These are phyloP conservation scores for Palythoa caribaeorum DNA, from an alignment of 92 coral and sea anemone genomes.

Conservation along the genomic window DNA sequence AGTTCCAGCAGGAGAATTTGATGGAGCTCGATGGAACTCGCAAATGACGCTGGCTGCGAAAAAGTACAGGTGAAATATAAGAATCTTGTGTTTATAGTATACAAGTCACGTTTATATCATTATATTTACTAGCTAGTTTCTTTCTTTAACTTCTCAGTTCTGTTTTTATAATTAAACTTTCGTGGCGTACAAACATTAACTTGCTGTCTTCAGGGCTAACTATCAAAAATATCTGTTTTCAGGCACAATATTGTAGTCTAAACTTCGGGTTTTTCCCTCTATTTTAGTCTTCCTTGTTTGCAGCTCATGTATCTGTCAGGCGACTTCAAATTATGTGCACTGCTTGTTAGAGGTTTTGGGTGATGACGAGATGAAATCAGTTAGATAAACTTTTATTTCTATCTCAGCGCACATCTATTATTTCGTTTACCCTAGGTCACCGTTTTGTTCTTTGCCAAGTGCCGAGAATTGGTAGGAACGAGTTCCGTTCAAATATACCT, in stretches of 20 bases:
- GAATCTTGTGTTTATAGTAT: background rate
- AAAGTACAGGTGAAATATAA: conserved; percentile 17
- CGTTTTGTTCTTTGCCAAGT: conserved; percentile 92
- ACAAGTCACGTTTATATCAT: background rate
- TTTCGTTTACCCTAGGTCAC: conserved; percentile 69
- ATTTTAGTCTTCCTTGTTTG: background rate
- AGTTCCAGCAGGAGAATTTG: background rate
- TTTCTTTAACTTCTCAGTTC: too few species aligned
- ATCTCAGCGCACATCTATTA: background rate
- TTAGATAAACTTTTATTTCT: background rate
- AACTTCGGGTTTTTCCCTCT: background rate
- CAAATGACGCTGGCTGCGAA: conserved; percentile 2
- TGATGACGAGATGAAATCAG: background rate
- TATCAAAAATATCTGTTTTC: background rate
- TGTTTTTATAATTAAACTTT: too few species aligned
- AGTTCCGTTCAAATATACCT: conserved; percentile 66
- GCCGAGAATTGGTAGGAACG: conserved; percentile 89
- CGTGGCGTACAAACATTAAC: background rate
- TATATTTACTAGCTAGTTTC: too few species aligned
- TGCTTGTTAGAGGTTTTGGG: background rate
- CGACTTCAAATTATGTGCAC: background rate
- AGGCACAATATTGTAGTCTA: background rate
- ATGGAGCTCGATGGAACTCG: conserved; percentile 29
- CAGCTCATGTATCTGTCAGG: background rate
- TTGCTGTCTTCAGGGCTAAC: background rate